These are phyloP conservation scores for Bombus confusus DNA, from an alignment of 1,140 invertebrate genomes.

Conservation along the genomic window DNA sequence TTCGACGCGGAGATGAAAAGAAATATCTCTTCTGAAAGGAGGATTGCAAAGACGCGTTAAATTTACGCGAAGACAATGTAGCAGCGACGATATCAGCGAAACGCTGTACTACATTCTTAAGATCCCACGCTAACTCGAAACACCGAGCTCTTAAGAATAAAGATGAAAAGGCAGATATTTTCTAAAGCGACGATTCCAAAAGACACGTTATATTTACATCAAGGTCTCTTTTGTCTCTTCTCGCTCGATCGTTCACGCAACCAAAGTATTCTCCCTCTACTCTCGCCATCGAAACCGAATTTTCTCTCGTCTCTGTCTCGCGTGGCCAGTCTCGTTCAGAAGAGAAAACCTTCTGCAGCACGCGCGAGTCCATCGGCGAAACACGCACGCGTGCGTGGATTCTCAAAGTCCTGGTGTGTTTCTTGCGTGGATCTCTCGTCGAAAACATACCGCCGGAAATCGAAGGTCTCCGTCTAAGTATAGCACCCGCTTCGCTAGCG, in stretches of 20 bases:
- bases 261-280: not conserved
- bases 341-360: too few relatives aligned
- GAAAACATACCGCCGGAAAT: conserved; percentile 70
- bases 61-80: too few relatives aligned
- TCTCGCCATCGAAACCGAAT: conserved; percentile 18
- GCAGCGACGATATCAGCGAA: not conserved
- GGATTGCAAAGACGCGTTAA: not conserved
- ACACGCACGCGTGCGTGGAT: conserved; percentile 1
- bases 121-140: not conserved
- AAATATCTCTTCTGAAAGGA: not conserved
- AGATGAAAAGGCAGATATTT: not conserved
- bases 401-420: conserved; percentile 1
- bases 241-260: not conserved
- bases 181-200: not conserved
- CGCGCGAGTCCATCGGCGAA: not conserved
- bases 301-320: not conserved
- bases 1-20: not conserved
- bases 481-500: conserved; percentile 58
- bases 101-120: not conserved
- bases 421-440: conserved; percentile 55
- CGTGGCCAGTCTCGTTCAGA: not conserved
- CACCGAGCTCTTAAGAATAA: not conserved
- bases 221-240: conserved; percentile 41
- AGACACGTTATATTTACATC: conserved; percentile 38
- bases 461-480: conserved; percentile 70